Evolutionary conservation across 2,888 invertebrate genomes (phyloP), one percentile per base, ranked within the genome.

Genomic region (Melinaea marsaeus): DNA sequence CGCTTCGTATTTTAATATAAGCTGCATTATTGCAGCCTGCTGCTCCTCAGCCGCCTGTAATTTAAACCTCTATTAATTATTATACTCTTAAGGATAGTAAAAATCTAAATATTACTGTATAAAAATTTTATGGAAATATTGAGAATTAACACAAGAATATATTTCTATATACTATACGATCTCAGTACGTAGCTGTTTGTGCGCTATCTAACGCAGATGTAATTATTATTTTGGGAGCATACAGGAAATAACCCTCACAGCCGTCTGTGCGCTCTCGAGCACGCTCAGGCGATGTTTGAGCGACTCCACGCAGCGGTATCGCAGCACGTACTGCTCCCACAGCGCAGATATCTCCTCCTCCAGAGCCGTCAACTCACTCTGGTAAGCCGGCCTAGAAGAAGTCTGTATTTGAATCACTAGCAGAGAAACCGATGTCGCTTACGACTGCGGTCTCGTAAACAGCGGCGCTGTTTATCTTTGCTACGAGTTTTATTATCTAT

Each of bases 351-450:
- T 84, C 79, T 98, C 97, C 54, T 92, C 88, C 84, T 99, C 99
- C 60, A 97, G 91, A 57, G 95, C 94, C 65, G 97, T 97, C 83
- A 98, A 96, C 84, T 99, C 99, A 74, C 98, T 97, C 92, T 99
- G 95, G 83, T 98, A 99, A 0, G 98, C 98, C 0, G 99, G 99
- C 59, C 96, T 95, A 74, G 35, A 9, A 59, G 9, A 32, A 32
- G 9, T 7, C 6, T 42, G 7, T 37, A 37, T 37, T 37, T 37
- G 37, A 37, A 22, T 22, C 22, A 22, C 22, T 22, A 22, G 46
- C 11, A 46, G 3, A 46, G 1, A 13, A 7, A 13, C 9, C 11
- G n/a, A 46, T 3, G 9, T 13, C 46, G 4, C 46, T 46, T n/a
- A 46, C 9, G 13, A 46, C 46, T 46, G 46, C 13, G 55, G 37